Conservation (phyloP, 2,888 invertebrate species). For the Trissolcus brochymenae region DNA sequence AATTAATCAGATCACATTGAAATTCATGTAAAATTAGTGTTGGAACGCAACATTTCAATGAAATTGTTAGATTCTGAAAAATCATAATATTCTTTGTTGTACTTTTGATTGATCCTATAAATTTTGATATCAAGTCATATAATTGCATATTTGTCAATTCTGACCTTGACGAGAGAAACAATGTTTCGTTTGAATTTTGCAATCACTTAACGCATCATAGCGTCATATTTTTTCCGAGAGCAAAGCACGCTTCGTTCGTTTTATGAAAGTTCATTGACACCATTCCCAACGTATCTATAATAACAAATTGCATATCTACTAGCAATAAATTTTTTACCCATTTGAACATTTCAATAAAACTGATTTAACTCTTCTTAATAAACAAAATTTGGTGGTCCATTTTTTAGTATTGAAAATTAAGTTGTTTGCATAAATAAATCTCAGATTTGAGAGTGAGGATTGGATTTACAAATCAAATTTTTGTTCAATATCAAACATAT, state of each 20-base stretch:
- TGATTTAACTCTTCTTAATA: too few relatives aligned
- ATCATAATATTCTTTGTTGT: too few relatives aligned
- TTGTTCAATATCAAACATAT: background rate
- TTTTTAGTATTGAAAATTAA: background rate
- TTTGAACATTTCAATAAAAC: background rate
- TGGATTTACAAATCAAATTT: background rate
- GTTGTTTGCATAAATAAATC: background rate
- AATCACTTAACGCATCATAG: slow-evolving; percentile 14
- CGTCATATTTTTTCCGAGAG: slow-evolving; percentile 25
- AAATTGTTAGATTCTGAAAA: too few relatives aligned
- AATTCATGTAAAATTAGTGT: background rate
- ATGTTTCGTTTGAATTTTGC: slow-evolving; percentile 26
- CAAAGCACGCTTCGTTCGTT: slow-evolving; percentile 24
- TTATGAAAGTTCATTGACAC: slow-evolving; percentile 33
- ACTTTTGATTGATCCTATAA: too few relatives aligned
- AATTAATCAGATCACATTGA: background rate
- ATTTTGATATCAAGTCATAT: background rate
- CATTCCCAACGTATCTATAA: slow-evolving; percentile 10
- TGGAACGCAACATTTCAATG: too few relatives aligned
- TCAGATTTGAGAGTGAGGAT: background rate
- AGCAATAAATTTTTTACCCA: background rate
- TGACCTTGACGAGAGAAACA: slow-evolving; percentile 32
- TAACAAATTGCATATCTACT: background rate
- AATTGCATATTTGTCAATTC: background rate
- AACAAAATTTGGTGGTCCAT: background rate